Base-by-base conservation (phyloP, 2,888 invertebrate genomes). In the Hirtodrosophila histrioides region DNA sequence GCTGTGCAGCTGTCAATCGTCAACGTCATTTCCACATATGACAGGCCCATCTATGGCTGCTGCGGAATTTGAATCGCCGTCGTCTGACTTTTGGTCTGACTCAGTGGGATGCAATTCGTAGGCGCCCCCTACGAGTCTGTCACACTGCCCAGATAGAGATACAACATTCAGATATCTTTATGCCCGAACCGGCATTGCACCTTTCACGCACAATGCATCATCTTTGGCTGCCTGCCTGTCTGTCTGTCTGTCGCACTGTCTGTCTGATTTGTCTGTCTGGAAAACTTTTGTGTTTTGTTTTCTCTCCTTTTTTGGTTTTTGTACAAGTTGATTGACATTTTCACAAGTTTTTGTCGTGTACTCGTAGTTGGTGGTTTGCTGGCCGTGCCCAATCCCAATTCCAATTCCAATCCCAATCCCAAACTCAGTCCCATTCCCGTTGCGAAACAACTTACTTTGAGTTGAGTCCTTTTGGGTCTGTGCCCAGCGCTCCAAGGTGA, bases 241-340 rank as follows among this genome's bases (percentile, higher is more conserved):
- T 23, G 33, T 35, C 39, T 31, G 11, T 53, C 69, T 33, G 35
- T 73, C 62, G 3, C 3, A 27, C 27, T 27, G 37, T 54, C 41
- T 45, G 51, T 44, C 54, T 63, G 45, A 27, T 27, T 31, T 31
- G 31, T 53, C 66, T 58, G 54, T 67, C 65, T 71, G 82, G 65
- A 86, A 86, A 86, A 86, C 75, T 84, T 87, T 71, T 82, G 82
- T 78, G 63, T 75, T 57, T 66, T 51, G 40, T 55, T 64, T 66
- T 41, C 58, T 49, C 31, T 56, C 48, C 49, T 61, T 60, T 43
- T 48, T 67, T 8, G 44, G 29, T 77, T 76, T 74, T 64, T 72
- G 68, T 75, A 71, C 73, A 65, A 73, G 65, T 79, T 89, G 89
- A 90, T 90, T 90, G 90, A 90, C 89, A 89, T 84, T 88, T 89